Conservation (phyloP, 1,140 invertebrate genomes). For the Drosophila elegans region DNA sequence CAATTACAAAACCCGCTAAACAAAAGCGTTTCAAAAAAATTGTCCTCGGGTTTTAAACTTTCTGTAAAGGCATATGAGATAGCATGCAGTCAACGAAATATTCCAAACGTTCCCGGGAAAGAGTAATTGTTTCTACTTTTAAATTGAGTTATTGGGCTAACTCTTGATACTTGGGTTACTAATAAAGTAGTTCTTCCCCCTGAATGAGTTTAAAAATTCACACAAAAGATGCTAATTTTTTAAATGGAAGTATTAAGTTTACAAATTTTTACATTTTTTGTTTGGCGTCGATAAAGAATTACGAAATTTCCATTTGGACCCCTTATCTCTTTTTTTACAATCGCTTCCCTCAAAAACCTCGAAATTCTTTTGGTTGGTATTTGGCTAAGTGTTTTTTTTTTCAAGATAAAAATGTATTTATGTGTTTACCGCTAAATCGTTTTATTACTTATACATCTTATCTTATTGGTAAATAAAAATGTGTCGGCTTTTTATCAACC, state of each 20-base stretch:
- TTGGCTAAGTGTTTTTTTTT: slow-evolving; percentile 6
- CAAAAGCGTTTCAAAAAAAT: slow-evolving; percentile 1
- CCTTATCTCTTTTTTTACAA: neutral
- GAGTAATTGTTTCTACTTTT: neutral
- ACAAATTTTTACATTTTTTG: too few species aligned
- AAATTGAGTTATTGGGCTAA: neutral
- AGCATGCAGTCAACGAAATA: neutral
- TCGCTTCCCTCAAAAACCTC: neutral
- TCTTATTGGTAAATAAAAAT: slow-evolving; percentile 3
- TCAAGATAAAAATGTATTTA: neutral
- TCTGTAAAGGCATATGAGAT: neutral
- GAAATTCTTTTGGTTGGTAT: neutral
- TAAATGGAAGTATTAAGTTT: too few species aligned
- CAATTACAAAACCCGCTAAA: slow-evolving; percentile 5
- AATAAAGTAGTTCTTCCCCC: too few species aligned
- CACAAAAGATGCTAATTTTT: too few species aligned
- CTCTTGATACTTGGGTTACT: neutral
- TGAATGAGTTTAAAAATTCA: too few species aligned
- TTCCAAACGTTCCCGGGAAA: neutral
- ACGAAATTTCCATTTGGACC: neutral
- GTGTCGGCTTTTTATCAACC: slow-evolving; percentile 10
- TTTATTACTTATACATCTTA: neutral
- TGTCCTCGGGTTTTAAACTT: neutral
- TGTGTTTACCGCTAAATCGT: slow-evolving; percentile 1
- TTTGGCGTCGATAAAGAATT: too few species aligned